These are phyloP conservation scores for Zingel zingel DNA, from an alignment of 2,113 vertebrate species.

Conservation along the genomic window DNA sequence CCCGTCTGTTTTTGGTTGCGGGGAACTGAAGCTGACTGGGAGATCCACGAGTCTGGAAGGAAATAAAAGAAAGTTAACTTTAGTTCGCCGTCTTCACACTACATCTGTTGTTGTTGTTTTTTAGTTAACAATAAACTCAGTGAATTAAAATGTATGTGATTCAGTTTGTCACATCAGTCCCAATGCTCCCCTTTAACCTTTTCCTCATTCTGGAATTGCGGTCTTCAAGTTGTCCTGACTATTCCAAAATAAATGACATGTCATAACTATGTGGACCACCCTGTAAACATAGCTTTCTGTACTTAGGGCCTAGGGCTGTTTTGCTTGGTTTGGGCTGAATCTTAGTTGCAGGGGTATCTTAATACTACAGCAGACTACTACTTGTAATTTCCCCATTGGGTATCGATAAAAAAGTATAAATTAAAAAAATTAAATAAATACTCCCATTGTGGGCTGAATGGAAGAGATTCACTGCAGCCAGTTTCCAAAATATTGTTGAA, in stretches of 20 bases:
- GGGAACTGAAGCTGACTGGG: slow-evolving; percentile 96
- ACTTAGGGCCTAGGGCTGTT: neutral
- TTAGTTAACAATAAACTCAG: neutral
- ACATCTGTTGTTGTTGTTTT: neutral
- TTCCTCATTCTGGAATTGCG: too few relatives aligned
- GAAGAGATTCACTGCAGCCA: too few relatives aligned
- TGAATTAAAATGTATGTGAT: neutral
- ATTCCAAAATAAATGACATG: neutral
- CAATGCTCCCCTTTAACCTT: too few relatives aligned
- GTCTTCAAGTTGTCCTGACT: neutral
- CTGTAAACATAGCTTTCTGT: neutral
- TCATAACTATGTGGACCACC: neutral
- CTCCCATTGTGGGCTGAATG: too few relatives aligned
- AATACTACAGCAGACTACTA: too few relatives aligned
- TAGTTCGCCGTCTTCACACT: neutral
- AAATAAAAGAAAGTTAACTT: neutral
- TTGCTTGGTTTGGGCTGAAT: too few relatives aligned
- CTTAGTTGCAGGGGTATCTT: too few relatives aligned
- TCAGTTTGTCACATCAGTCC: too few relatives aligned
- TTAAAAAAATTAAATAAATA: too few relatives aligned
- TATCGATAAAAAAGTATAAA: too few relatives aligned
- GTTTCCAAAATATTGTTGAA: neutral
- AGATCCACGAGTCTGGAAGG: slow-evolving; percentile 95
- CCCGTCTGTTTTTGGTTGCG: slow-evolving; percentile 97
- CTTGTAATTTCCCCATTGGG: too few relatives aligned